Evolutionary conservation across 2,888 invertebrate genomes (phyloP), one percentile per base, ranked within the genome.

Genomic region (Argyresthia goedartella): DNA sequence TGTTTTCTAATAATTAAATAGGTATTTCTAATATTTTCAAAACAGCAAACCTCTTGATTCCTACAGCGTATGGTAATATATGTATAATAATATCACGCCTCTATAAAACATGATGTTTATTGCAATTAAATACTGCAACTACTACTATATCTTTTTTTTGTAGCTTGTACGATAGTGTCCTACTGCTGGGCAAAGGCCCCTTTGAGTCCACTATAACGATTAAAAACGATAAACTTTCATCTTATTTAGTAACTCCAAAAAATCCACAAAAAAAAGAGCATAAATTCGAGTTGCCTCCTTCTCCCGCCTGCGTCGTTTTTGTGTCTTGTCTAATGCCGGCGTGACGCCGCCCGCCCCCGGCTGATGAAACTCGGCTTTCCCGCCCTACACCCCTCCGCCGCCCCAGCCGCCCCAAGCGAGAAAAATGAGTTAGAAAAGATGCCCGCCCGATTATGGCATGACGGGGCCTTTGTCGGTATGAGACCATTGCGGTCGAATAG

Each of bases 381-480:
- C 73, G 63, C 74, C 77, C 81, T 11, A 43, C 53, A 49, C 58
- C 64, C 50, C 49, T n/a, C n/a, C 8, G 51, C 55, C 57, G 59
- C 60, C 67, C 65, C 62, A 56, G 57, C 57, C 66, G 67, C 79
- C 75, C 73, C 74, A 63, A 74, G 76, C 81, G 81, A 87, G 87
- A 86, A 87, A 87, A 87, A 87, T 87, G 87, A 86, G 86, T 85
- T 85, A 86, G 85, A 81, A 85, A 84, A 87, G 86, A 87, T 86
- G 86, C 80, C 82, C 51, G 54, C 55, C 52, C 54, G 60, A 60
- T 57, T 58, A 60, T 42, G 50, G 42, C 16, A 15, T 35, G 48
- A 53, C 49, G 81, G 81, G 70, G 73, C 77, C 76, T 79, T 78
- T 75, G 77, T 76, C 73, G 44, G 53, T 47, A 53, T 71, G 79